A percentile compares a stretch with the other conserved stretches of the same genome.
Evolutionary conservation across 2,888 invertebrate species (phyloP).

Genomic region (Pristionchus arcanus): DNA sequence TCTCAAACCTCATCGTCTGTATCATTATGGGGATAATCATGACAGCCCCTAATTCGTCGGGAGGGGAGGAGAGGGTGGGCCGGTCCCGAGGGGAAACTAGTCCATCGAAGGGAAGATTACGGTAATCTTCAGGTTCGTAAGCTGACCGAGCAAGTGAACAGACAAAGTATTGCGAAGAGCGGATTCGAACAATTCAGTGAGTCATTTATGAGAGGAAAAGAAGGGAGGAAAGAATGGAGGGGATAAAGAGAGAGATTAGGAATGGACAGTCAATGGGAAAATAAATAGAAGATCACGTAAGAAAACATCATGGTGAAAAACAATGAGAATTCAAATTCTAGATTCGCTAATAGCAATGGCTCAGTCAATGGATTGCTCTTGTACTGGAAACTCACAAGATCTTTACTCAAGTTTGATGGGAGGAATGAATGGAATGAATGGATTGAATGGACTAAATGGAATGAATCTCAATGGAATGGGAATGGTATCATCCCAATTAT

Average conservation of each 20-base stretch:
- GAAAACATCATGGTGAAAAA: background rate
- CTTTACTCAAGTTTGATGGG: conserved; percentile 58
- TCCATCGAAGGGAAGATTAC: background rate
- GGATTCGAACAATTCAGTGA: conserved; percentile 77
- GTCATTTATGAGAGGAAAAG: conserved; percentile 43
- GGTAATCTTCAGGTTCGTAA: conserved; percentile 67
- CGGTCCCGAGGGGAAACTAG: conserved; percentile 22
- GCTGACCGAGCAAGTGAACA: conserved; percentile 69
- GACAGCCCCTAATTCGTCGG: background rate
- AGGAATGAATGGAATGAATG: conserved; percentile 51
- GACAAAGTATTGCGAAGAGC: conserved; percentile 64
- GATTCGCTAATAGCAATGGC: conserved; percentile 75
- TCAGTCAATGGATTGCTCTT: conserved; percentile 75
- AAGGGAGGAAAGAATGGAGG: background rate
- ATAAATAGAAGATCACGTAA: background rate
- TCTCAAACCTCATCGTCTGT: background rate
- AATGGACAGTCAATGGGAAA: background rate
- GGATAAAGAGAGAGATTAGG: background rate
- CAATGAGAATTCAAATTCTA: conserved; percentile 48
- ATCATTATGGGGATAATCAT: background rate
- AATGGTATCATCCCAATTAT: background rate
- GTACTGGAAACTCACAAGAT: conserved; percentile 63
- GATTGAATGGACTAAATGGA: conserved; percentile 37
- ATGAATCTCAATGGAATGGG: conserved; percentile 41
- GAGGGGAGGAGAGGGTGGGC: background rate